A percentile compares a stretch with the other conserved stretches of the same genome.
Evolutionary conservation across 2,113 vertebrate genomes (phyloP).

Genomic region (pig (Sus scrofa)): T2T-Sscrofa CM000821.6:297501-298000

Average conservation of each 20-base stretch:
- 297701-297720: neutral
- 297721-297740: neutral
- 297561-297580: slow-evolving; percentile 74
- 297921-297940: neutral
- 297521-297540: slow-evolving; percentile 61
- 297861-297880: neutral
- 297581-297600: slow-evolving; percentile 56
- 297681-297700: neutral
- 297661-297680: slow-evolving; percentile 45
- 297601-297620: slow-evolving; percentile 51
- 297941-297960: neutral
- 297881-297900: neutral
- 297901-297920: neutral
- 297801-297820: neutral
- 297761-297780: neutral
- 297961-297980: slow-evolving; percentile 7
- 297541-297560: slow-evolving; percentile 61
- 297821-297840: neutral
- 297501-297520: slow-evolving; percentile 53
- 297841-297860: neutral
- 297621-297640: slow-evolving; percentile 51
- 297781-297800: neutral
- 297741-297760: neutral
- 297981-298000: neutral
- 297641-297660: slow-evolving; percentile 8